Evolutionary conservation across 2,888 invertebrate genomes (phyloP), one percentile per base, ranked within the genome.

Genomic region (Julus scanicus): DNA sequence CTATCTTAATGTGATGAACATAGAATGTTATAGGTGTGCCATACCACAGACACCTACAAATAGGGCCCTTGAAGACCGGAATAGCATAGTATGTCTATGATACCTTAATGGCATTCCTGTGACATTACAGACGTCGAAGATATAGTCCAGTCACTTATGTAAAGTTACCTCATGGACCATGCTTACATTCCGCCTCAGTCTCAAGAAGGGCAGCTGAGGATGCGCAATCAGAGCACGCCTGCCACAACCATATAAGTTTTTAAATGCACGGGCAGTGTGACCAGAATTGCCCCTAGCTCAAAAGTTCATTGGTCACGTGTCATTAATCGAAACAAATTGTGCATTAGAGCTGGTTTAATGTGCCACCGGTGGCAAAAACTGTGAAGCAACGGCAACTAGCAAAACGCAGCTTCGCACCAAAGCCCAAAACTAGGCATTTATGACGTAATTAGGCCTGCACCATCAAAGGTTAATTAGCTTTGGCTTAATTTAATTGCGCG

Each of bases 381-480:
- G 71, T 11, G 17, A 71, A 71, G 29, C 71, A 9, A 8, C 11
- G 11, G 29, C 71, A 11, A 9, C 29, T 71, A 71, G 29, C 71
- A 71, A 71, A 71, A 11, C 29, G n/a, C 71, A 71, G 71, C 8
- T 29, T 63, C 20, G 11, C n/a, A 29, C 9, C 71, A 29, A 71
- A n/a, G 71, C 29, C 1, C 71, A n/a, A 71, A n/a, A 71, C 20
- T 29, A n/a, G 71, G 71, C 71, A 71, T 71, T 71, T 71, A 71
- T 71, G 71, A 71, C 71, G 71, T 71, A 71, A 71, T 71, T 71
- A 71, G 71, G 71, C 71, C 71, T 29, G 71, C 71, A 29, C 71
- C n/a, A 71, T 29, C 71, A 71, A 71, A 71, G 71, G 71, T 71
- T 71, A 71, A 71, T 71, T 71, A 71, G n/a, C 71, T 71, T 29